phyloP scores from a whole-genome alignment of 2,113 vertebrate genomes.

The Cavia porcellus region DNA sequence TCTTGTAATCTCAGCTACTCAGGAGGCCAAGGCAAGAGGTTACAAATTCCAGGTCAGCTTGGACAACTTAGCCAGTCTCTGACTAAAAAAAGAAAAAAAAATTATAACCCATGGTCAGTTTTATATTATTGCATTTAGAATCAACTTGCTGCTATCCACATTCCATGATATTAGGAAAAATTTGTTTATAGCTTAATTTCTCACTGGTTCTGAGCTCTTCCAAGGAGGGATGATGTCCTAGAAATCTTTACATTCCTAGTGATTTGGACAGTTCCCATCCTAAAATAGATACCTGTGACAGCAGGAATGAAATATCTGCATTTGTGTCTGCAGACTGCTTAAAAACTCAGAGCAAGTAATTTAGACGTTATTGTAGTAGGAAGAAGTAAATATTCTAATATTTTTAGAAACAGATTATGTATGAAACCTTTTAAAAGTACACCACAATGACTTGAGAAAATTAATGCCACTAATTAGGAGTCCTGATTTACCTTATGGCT shows the following conservation, averaged over 20 bases:
- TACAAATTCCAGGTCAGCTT: not conserved
- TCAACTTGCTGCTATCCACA: not conserved
- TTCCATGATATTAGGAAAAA: not conserved
- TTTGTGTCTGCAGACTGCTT: not conserved
- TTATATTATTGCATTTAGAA: not conserved
- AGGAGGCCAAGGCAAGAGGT: not conserved
- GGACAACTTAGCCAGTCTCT: not conserved
- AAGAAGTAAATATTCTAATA: slow-evolving; percentile 33
- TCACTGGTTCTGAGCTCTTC: not conserved
- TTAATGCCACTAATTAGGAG: not conserved
- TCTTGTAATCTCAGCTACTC: not conserved
- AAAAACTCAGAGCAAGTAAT: slow-evolving; percentile 37
- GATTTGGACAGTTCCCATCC: slow-evolving; percentile 34
- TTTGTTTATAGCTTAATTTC: not conserved
- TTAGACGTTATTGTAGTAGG: not conserved
- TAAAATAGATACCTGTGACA: slow-evolving; percentile 14
- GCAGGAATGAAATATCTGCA: slow-evolving; percentile 19
- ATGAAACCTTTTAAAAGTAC: slow-evolving; percentile 36
- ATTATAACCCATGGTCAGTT: not conserved
- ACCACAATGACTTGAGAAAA: not conserved
- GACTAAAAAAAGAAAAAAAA: not conserved
- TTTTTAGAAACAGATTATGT: not conserved
- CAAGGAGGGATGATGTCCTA: not conserved
- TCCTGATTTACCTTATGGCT: not conserved
- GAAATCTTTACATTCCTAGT: slow-evolving; percentile 44